Percentiles rank a stretch among this genome's conserved stretches.
phyloP scores from a whole-genome alignment of 2,888 invertebrate genomes.

The Caenorhabditis uteleia region DNA sequence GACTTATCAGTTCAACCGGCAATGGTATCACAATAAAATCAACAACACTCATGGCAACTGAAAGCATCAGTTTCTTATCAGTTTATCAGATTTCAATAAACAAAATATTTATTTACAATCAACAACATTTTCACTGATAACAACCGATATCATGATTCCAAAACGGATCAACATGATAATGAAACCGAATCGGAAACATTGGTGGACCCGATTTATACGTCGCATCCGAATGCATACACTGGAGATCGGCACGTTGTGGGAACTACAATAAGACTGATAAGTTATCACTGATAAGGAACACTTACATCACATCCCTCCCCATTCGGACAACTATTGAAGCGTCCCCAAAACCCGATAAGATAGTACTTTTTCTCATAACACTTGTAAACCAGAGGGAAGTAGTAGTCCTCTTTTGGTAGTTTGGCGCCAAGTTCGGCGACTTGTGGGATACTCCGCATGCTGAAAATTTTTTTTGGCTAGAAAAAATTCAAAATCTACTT shows the following conservation, averaged over 20 bases:
- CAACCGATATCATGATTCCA: conserved; percentile 26
- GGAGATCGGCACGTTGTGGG: conserved; percentile 15
- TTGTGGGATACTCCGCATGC: too few relatives aligned
- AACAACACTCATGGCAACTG: too few relatives aligned
- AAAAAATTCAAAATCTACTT: too few relatives aligned
- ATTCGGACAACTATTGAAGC: conserved; percentile 1
- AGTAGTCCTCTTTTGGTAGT: conserved; percentile 1
- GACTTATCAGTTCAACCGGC: too few relatives aligned
- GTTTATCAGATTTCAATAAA: too few relatives aligned
- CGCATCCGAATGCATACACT: conserved; percentile 31
- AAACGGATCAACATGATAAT: conserved; percentile 14
- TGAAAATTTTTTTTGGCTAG: too few relatives aligned
- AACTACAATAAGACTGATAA: too few relatives aligned
- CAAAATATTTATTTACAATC: too few relatives aligned
- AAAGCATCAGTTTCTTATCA: too few relatives aligned
- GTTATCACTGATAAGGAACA: background rate
- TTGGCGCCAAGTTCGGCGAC: too few relatives aligned
- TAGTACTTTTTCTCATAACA: conserved; percentile 9
- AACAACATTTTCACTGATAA: conserved; percentile 38
- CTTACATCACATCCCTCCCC: too few relatives aligned
- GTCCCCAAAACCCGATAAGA: background rate
- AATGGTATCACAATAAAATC: too few relatives aligned
- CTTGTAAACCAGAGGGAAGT: conserved; percentile 3
- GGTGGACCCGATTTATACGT: conserved; percentile 31
- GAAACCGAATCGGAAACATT: conserved; percentile 32